A percentile compares a stretch with the other conserved stretches of the same genome.
These are phyloP conservation scores for Elysia crispata DNA, from an alignment of 2,888 invertebrate genomes.

Conservation along the genomic window DNA sequence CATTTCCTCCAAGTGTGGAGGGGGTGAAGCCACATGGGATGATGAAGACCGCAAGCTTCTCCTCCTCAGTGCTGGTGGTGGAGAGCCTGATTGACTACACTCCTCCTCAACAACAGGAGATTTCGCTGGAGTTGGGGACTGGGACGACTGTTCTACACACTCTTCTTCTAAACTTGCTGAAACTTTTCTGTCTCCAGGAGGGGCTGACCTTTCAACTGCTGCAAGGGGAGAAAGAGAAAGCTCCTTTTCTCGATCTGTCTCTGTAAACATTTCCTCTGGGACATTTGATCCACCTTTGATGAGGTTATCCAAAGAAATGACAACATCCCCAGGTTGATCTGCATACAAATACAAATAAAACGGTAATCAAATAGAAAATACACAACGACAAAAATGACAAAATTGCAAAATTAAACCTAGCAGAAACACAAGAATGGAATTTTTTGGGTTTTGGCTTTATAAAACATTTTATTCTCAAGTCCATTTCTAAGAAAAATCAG, in stretches of 20 bases:
- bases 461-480: too few species aligned
- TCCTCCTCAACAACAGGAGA: too few species aligned
- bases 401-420: too few species aligned
- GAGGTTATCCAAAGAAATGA: constrained; percentile 45
- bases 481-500: too few species aligned
- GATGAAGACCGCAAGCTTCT: not conserved
- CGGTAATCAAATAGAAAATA: too few species aligned
- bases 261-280: constrained; percentile 30
- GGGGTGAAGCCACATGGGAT: not conserved
- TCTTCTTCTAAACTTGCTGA: not conserved
- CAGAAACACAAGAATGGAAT: too few species aligned
- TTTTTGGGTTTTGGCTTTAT: too few species aligned
- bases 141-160: too few species aligned
- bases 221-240: not conserved
- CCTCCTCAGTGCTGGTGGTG: not conserved
- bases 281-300: constrained; percentile 40
- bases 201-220: not conserved
- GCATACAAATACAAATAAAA: not conserved
- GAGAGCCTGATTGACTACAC: too few species aligned
- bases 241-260: too few species aligned
- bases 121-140: too few species aligned
- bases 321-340: constrained; percentile 45
- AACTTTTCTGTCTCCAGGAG: not conserved
- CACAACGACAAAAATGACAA: too few species aligned
- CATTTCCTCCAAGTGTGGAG: not conserved